Base-by-base conservation (phyloP, 2,113 vertebrate genomes). In the Gobiocypris rarus region DNA sequence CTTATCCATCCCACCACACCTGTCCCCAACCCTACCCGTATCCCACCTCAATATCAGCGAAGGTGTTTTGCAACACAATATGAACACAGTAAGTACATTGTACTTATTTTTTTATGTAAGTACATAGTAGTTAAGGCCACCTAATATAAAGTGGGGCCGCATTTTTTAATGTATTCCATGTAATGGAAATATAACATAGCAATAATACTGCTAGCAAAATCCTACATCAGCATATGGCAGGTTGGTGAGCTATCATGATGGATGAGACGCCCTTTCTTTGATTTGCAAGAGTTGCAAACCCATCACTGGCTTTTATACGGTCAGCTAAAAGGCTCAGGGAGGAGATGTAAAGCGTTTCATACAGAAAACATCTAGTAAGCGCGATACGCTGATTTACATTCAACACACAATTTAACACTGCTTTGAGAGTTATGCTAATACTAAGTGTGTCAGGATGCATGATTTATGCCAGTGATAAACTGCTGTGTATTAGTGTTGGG, bases 341-440 rank as follows among this genome's bases (percentile, higher is more conserved):
- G 19, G 7, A 74, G 50, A 38, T 31, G 2, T 70, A 28, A 19
- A 28, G 24, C 34, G 24, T 45, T 45, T 71, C 5, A 24, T 26
- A 43, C 24, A 54, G 38, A 70, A 82, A 73, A 73, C 34, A 28
- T 28, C 38, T 73, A 54, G 48, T 75, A 75, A 75, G 34, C 31
- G 26, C 34, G 2, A 67, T 24, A 45, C 0, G 1, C 11, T 48
- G 41, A 71, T 71, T 71, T 45, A 71, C 1, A 11, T 3, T 45
- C 10, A 24, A 71, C 19, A 38, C 41, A 11, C 22, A 41, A 73
- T 45, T 73, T 24, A 73, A 48, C 69, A 26, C 41, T 45, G 69
- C 69, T 45, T 22, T 24, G 69, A 45, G 69, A 48, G 15, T 45
- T 45, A 70, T 70, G 34, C 19, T 70, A 41, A 70, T 5, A 41